Evolutionary conservation across 2,797 vertebrate genomes (phyloP).

Genomic region (Merluccius polli): DNA sequence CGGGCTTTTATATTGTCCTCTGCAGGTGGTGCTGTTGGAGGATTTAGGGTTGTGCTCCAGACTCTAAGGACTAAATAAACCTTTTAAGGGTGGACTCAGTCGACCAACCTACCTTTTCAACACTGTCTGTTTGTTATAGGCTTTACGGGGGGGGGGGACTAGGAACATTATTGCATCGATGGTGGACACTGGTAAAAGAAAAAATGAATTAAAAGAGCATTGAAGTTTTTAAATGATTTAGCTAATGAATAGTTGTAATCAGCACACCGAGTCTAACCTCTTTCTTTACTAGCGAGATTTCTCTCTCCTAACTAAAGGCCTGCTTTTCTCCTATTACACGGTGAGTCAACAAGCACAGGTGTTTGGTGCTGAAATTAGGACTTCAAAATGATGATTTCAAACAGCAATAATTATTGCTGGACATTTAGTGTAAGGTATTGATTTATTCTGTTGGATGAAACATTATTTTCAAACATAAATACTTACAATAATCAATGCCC

Average conservation of each 20-base stretch:
- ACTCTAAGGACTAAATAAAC: neutral
- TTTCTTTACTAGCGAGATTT: conserved; percentile 9
- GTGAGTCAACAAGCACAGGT: no score
- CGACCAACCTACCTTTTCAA: neutral
- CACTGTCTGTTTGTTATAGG: neutral
- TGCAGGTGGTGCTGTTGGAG: conserved; percentile 48
- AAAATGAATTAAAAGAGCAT: neutral
- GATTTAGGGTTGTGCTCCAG: conserved; percentile 35
- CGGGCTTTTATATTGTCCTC: conserved; percentile 48
- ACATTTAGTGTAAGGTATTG: neutral
- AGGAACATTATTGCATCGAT: neutral
- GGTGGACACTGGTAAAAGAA: neutral
- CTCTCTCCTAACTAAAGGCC: no score
- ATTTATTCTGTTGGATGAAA: neutral
- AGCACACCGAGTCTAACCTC: no score
- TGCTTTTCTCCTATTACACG: no score
- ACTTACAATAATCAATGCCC: neutral
- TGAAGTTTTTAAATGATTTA: no score
- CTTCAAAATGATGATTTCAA: neutral
- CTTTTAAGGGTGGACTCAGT: neutral
- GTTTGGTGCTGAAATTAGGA: no score
- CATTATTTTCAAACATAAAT: neutral
- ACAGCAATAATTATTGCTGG: neutral
- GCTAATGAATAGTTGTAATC: no score
- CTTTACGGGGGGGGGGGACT: neutral